Evolutionary conservation across 2,888 invertebrate genomes (phyloP), one percentile per base, ranked within the genome.

Genomic region (Serripes groenlandicus): DNA sequence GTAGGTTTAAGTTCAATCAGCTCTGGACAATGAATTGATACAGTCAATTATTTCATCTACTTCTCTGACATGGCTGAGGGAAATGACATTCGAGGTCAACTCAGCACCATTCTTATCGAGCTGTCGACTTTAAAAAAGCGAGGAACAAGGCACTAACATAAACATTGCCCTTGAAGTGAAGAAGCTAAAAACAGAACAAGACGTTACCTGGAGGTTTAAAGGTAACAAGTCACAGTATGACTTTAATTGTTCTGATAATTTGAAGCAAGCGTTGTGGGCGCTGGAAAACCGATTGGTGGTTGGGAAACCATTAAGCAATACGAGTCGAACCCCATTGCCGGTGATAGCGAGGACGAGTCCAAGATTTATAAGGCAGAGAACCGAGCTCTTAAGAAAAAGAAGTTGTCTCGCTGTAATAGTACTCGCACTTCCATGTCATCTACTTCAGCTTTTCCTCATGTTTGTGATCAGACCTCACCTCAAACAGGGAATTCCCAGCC

Each of bases 181-280:
- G 49, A 70, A 52, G n/a, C 23, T 70, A 1, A 28, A 42, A 52
- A 49, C 28, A 4, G 49, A 49, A 4, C 26, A 70, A 49, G 52
- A 70, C 21, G n/a, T 70, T 11, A 21, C 9, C 11, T 70, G 70
- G 70, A 70, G 52, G 52, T 70, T 42, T n/a, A n/a, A 49, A 26
- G 52, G 70, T 70, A 49, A 70, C 52, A 70, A 70, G 30, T 11
- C 42, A 7, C 70, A 70, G 32, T 52, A 52, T 32, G 52, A 70
- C 32, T 70, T 70, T 26, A 28, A 70, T 54, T 52, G 42, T 49
- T 35, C 49, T 26, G 70, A 70, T 23, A 11, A 52, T 70, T 15
- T 54, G 15, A 70, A 52, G 32, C 70, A 70, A 54, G 54, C 54
- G 21, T 21, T 21, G 70, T 66, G 66, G 66, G 66, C 66, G 7